A percentile compares a stretch with the other conserved stretches of the same genome.
phyloP scores from a whole-genome alignment of 2,888 invertebrate genomes.

The Drosophila fulvimacula region DNA sequence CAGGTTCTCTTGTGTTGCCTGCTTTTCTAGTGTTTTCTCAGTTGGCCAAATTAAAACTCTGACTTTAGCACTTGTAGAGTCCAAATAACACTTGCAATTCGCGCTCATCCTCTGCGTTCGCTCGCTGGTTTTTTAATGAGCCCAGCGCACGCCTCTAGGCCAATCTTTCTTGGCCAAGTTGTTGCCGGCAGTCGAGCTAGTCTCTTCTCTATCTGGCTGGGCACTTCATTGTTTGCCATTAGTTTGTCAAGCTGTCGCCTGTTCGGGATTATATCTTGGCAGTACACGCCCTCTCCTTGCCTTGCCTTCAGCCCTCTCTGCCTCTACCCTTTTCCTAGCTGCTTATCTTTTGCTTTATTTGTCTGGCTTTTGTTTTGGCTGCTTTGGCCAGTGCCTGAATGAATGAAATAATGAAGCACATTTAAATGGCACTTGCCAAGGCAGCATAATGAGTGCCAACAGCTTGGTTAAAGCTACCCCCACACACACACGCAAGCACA shows the following conservation, averaged over 20 bases:
- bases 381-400: constrained; percentile 40
- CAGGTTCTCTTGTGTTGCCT: constrained; percentile 23
- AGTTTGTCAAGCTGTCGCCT: constrained; percentile 76
- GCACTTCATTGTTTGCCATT: constrained; percentile 63
- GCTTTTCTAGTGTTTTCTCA: constrained; percentile 34
- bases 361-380: constrained; percentile 48
- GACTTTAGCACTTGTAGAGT: constrained; percentile 76
- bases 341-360: constrained; percentile 75
- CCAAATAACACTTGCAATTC: constrained; percentile 29
- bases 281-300: not conserved
- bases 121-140: constrained; percentile 71
- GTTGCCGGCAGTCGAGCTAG: constrained; percentile 17
- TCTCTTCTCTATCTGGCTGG: constrained; percentile 14
- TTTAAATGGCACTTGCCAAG: constrained; percentile 60
- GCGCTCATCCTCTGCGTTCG: constrained; percentile 10
- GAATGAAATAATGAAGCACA: constrained; percentile 62
- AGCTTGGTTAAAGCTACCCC: constrained; percentile 23
- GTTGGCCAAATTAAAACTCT: constrained; percentile 71
- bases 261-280: constrained; percentile 22
- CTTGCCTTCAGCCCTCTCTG: not conserved
- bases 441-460: constrained; percentile 50
- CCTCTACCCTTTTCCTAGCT: constrained; percentile 4
- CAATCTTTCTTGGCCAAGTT: constrained; percentile 14
- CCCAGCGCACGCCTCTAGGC: constrained; percentile 40
- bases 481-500: constrained; percentile 3